Evolutionary conservation across 2,888 invertebrate genomes (phyloP).

Genomic region (Scelioninae gen. 2): DNA sequence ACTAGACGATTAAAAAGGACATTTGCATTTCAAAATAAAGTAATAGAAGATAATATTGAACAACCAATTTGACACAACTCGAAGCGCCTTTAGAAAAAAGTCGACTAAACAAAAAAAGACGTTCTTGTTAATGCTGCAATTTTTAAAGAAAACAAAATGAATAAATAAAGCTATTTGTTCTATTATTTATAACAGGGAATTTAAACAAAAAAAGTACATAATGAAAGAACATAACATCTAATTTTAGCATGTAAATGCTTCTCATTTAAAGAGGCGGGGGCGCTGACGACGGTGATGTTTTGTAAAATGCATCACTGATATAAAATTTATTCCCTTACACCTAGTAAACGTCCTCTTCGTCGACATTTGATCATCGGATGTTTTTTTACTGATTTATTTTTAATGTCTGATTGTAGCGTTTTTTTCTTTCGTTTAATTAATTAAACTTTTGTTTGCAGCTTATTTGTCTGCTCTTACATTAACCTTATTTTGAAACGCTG

Average conservation of each 20-base stretch:
- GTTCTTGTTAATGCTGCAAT: too few species aligned
- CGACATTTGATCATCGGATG: slow-evolving; percentile 55
- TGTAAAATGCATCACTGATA: slow-evolving; percentile 72
- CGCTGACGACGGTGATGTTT: slow-evolving; percentile 66
- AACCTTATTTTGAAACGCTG: slow-evolving; percentile 60
- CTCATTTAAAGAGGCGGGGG: slow-evolving; percentile 61
- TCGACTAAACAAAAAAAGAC: slow-evolving; percentile 12
- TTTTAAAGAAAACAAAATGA: too few species aligned
- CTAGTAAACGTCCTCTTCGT: slow-evolving; percentile 69
- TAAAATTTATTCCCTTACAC: slow-evolving; percentile 72
- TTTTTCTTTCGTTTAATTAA: slow-evolving; percentile 19
- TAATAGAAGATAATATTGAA: too few species aligned
- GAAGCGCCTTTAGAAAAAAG: too few species aligned
- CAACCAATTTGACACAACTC: too few species aligned
- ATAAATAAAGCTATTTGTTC: too few species aligned
- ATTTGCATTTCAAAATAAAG: slow-evolving; percentile 5
- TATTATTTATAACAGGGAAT: too few species aligned
- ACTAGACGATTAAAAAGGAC: too few species aligned
- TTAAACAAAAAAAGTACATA: slow-evolving; percentile 28
- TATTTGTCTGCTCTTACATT: slow-evolving; percentile 38
- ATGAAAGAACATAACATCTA: slow-evolving; percentile 14
- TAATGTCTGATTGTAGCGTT: slow-evolving; percentile 29
- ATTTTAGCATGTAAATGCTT: slow-evolving; percentile 56
- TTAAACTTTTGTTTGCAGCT: slow-evolving; percentile 20
- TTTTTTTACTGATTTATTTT: slow-evolving; percentile 10